A percentile compares a stretch with the other conserved stretches of the same genome.
Conservation (phyloP, 1,140 invertebrate genomes). For the Zaprionus nigranus region DNA sequence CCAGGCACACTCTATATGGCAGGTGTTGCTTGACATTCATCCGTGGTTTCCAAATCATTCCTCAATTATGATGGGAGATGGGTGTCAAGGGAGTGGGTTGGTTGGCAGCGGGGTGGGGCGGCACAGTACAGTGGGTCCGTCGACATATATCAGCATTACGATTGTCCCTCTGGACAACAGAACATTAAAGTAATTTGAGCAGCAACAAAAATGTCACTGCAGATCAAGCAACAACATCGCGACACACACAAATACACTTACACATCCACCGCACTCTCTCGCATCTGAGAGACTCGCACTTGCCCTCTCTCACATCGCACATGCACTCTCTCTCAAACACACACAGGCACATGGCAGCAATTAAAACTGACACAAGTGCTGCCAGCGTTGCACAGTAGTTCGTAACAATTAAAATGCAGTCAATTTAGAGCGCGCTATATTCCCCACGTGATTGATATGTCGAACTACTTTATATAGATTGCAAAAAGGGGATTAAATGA, state of each 20-base stretch:
- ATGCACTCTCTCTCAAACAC: neutral
- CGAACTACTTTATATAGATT: neutral
- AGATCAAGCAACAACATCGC: neutral
- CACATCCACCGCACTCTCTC: neutral
- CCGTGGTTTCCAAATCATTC: too few species aligned
- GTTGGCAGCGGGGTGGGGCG: neutral
- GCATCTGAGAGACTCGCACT: neutral
- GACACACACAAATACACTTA: constrained; percentile 30
- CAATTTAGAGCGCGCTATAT: neutral
- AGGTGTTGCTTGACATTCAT: too few species aligned
- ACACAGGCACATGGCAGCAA: constrained; percentile 48
- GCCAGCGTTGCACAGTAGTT: constrained; percentile 47
- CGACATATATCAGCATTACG: constrained; percentile 45
- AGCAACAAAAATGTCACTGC: constrained; percentile 30
- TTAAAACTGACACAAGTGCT: constrained; percentile 77
- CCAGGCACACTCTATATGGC: too few species aligned
- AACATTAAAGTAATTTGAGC: constrained; percentile 45
- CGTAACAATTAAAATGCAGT: neutral
- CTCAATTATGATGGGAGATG: too few species aligned
- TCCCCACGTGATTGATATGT: neutral
- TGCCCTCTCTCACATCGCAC: neutral
- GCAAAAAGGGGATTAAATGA: too few species aligned
- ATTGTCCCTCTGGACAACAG: constrained; percentile 23
- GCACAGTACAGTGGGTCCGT: constrained; percentile 12
- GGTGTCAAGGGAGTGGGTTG: too few species aligned